Evolutionary conservation across 92 coral and sea anemone genomes (phyloP).

Genomic region (Porites lobata): DNA sequence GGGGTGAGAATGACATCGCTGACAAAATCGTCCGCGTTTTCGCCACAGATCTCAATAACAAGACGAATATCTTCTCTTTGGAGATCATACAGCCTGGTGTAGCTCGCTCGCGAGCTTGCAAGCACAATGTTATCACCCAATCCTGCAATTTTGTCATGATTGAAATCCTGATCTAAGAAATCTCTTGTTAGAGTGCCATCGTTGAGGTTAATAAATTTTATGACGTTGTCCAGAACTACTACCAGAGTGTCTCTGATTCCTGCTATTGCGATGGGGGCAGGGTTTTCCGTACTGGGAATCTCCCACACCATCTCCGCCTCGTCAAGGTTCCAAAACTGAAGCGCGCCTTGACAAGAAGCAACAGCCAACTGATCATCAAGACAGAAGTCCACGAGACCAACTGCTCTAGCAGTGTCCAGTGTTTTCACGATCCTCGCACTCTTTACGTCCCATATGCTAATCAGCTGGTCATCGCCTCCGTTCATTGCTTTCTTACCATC

Average conservation of each 20-base stretch:
- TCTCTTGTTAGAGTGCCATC: conserved; percentile 79
- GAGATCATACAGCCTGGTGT: conserved; percentile 76
- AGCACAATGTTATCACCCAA: conserved; percentile 80
- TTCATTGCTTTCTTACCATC: conserved; percentile 87
- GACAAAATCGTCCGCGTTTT: conserved; percentile 80
- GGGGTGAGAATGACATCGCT: conserved; percentile 82
- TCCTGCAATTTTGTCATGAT: conserved; percentile 82
- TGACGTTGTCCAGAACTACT: conserved; percentile 61
- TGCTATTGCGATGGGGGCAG: conserved; percentile 78
- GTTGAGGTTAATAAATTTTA: conserved; percentile 75
- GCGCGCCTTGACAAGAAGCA: conserved; percentile 83
- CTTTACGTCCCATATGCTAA: conserved; percentile 91
- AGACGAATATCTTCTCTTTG: conserved; percentile 63
- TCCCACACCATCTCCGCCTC: conserved; percentile 83
- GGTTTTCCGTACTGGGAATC: conserved; percentile 61
- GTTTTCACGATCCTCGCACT: conserved; percentile 76
- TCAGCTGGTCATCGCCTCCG: conserved; percentile 81
- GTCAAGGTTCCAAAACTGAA: conserved; percentile 88
- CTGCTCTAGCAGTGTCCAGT: conserved; percentile 75
- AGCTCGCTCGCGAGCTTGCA: conserved; percentile 76
- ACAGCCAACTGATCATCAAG: conserved; percentile 83
- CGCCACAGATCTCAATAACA: conserved; percentile 84
- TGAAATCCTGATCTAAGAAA: conserved; percentile 80
- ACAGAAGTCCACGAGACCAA: conserved; percentile 77
- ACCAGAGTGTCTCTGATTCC: conserved; percentile 72